A percentile compares a stretch with the other conserved stretches of the same genome.
Conservation (phyloP, 2,888 invertebrate genomes). For the Acanthopleura granulata region DNA sequence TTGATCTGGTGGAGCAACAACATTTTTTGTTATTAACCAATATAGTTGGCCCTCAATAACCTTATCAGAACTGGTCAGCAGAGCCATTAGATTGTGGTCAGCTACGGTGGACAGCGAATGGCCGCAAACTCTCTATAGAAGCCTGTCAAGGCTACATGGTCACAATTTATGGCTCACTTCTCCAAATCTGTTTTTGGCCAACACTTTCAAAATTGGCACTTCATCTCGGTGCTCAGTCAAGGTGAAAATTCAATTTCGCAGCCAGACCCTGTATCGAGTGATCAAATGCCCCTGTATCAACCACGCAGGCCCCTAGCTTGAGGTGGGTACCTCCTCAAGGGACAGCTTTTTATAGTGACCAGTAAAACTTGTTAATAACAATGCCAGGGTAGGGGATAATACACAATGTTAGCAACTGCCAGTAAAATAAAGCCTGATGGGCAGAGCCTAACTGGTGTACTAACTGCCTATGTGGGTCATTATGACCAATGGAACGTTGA, state of each 20-base stretch:
- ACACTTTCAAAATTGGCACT: conserved; percentile 19
- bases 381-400: background rate
- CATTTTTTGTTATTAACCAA: background rate
- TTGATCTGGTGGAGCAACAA: no score
- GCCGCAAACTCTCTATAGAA: no score
- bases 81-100: background rate
- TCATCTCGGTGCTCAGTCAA: conserved; percentile 13
- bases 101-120: background rate
- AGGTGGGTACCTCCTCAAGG: background rate
- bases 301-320: background rate
- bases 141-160: background rate
- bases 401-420: no score
- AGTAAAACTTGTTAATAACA: conserved; percentile 2
- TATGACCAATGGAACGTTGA: no score
- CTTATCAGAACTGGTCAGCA: background rate
- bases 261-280: conserved; percentile 4
- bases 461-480: no score
- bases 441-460: no score
- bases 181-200: conserved; percentile 12
- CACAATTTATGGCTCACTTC: conserved; percentile 1
- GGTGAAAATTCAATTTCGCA: conserved; percentile 19
- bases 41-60: background rate
- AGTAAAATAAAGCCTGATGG: no score
- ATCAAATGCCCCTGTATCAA: background rate
- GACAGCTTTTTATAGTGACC: conserved; percentile 10